phyloP scores from a whole-genome alignment of 2,113 vertebrate genomes.

The Cebus imitator region DNA sequence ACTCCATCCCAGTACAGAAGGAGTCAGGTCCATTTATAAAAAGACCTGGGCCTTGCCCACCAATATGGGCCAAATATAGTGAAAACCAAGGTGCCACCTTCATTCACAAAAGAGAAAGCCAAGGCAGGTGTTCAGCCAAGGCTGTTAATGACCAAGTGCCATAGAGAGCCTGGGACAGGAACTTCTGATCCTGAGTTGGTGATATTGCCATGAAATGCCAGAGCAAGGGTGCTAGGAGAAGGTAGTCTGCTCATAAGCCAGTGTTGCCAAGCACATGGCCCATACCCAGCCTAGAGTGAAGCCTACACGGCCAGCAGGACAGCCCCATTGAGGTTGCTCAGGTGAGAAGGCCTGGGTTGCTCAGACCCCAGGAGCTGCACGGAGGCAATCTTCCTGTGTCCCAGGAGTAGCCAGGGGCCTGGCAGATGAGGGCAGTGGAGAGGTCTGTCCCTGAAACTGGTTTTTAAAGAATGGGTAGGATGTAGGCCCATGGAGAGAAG shows the following conservation, averaged over 20 bases:
- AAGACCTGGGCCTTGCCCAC: neutral
- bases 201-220: neutral
- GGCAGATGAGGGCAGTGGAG: neutral
- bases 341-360: neutral
- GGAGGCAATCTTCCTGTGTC: neutral
- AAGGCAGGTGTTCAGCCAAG: neutral
- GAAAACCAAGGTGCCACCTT: neutral
- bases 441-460: neutral
- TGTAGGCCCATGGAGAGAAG: neutral
- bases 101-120: neutral
- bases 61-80: neutral
- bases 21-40: neutral
- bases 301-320: neutral
- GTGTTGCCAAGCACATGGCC: neutral
- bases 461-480: slow-evolving; percentile 12
- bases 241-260: neutral
- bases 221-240: neutral
- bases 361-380: neutral
- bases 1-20: neutral
- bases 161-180: neutral
- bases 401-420: neutral
- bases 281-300: neutral
- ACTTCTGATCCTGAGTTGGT: neutral
- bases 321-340: neutral
- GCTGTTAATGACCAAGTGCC: neutral